phyloP scores from a whole-genome alignment of 2,888 invertebrate species.

The Coleophora deauratella region DNA sequence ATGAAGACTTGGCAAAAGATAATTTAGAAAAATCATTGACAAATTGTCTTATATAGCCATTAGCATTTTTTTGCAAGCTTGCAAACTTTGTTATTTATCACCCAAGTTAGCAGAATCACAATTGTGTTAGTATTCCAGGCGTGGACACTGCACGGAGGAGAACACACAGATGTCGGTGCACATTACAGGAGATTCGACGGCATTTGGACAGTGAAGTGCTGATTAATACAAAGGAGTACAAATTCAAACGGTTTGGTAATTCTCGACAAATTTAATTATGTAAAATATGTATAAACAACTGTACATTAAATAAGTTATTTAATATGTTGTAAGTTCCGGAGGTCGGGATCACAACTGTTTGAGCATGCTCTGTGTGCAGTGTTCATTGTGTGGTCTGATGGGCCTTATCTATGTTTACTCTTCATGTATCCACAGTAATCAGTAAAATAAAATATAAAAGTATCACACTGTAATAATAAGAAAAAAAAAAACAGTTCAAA shows the following conservation, averaged over 20 bases:
- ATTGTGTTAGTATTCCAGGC: constrained; percentile 20
- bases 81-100: constrained; percentile 42
- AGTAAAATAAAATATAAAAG: constrained; percentile 8
- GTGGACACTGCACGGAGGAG: constrained; percentile 14
- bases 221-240: constrained; percentile 26
- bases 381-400: constrained; percentile 43
- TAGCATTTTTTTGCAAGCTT: constrained; percentile 37
- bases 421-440: constrained; percentile 13
- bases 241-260: constrained; percentile 38
- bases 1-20: too few relatives aligned
- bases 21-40: neutral
- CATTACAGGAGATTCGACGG: constrained; percentile 1
- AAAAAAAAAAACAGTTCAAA: constrained; percentile 18
- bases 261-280: constrained; percentile 64
- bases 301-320: constrained; percentile 57
- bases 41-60: constrained; percentile 20
- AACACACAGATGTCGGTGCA: constrained; percentile 9
- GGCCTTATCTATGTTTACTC: constrained; percentile 20
- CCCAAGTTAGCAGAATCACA: constrained; percentile 46
- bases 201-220: constrained; percentile 1
- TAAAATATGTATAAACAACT: constrained; percentile 62
- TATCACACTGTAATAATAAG: too few relatives aligned
- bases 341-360: constrained; percentile 43
- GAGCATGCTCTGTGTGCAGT: constrained; percentile 53
- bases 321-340: constrained; percentile 39